Conservation (phyloP, 1,140 invertebrate genomes). For the Scaptodrosophila lebanonensis region DNA sequence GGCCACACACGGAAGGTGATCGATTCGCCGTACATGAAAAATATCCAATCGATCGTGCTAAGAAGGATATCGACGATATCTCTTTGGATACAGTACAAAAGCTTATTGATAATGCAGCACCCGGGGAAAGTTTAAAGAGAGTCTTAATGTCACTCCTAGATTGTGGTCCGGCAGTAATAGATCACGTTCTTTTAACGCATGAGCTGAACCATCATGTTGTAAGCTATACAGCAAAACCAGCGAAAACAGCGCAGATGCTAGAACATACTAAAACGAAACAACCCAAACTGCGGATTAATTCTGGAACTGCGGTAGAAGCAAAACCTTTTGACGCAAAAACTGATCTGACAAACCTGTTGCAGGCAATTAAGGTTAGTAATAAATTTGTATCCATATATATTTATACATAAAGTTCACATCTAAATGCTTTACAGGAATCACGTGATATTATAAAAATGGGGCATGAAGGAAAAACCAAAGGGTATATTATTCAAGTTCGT, state of each 20-base stretch:
- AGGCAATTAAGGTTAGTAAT: slow-evolving; percentile 81
- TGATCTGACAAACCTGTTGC: slow-evolving; percentile 83
- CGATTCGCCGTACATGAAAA: slow-evolving; percentile 94
- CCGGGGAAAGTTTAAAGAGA: slow-evolving; percentile 90
- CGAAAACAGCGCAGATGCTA: slow-evolving; percentile 5
- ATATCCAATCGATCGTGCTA: slow-evolving; percentile 88
- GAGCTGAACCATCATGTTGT: slow-evolving; percentile 82
- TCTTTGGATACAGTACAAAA: slow-evolving; percentile 73
- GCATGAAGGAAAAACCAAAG: slow-evolving; percentile 78
- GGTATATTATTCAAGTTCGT: slow-evolving; percentile 91
- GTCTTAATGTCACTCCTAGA: slow-evolving; percentile 89
- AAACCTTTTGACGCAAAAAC: slow-evolving; percentile 81
- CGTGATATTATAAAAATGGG: slow-evolving; percentile 57
- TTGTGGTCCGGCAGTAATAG: slow-evolving; percentile 93
- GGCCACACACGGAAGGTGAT: slow-evolving; percentile 95
- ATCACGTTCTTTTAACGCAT: slow-evolving; percentile 88
- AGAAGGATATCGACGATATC: slow-evolving; percentile 79
- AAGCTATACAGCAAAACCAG: slow-evolving; percentile 27
- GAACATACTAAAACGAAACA: slow-evolving; percentile 57
- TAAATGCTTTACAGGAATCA: slow-evolving; percentile 80
- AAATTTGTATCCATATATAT: background rate
- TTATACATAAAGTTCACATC: background rate
- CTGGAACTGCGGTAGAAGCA: slow-evolving; percentile 8
- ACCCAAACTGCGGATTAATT: slow-evolving; percentile 29
- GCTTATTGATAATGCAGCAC: slow-evolving; percentile 83